Conservation (phyloP, 1,140 invertebrate species). For the fruit fly (Drosophila melanogaster) region DNA sequence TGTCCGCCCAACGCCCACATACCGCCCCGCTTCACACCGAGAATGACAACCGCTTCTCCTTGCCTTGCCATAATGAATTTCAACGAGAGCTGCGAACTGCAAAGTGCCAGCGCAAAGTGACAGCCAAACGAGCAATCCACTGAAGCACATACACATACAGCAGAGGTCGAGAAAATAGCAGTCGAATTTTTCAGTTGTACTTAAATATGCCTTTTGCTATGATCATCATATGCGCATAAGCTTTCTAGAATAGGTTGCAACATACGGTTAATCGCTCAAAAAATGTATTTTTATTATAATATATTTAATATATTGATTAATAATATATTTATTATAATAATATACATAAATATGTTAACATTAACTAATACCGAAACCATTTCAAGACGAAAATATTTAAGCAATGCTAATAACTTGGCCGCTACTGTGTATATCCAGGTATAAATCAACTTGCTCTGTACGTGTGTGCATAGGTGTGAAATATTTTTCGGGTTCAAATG, state of each 20-base stretch:
- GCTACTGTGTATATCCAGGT: not conserved
- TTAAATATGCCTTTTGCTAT: too few relatives aligned
- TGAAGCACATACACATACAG: slow-evolving; percentile 25
- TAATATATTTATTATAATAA: too few relatives aligned
- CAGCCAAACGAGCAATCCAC: slow-evolving; percentile 67
- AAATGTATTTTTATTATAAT: not conserved
- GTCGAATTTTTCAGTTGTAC: not conserved
- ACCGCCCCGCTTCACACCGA: not conserved
- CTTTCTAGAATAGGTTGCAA: too few relatives aligned
- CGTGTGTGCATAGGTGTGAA: slow-evolving; percentile 64
- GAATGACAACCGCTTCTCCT: slow-evolving; percentile 32
- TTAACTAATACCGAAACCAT: not conserved
- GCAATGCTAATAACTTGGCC: not conserved
- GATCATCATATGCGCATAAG: too few relatives aligned
- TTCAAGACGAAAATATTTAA: not conserved
- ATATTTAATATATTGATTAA: too few relatives aligned
- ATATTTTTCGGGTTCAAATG: slow-evolving; percentile 75
- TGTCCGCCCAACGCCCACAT: slow-evolving; percentile 42
- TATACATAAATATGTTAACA: too few relatives aligned
- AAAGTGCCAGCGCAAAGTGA: slow-evolving; percentile 65
- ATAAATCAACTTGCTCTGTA: slow-evolving; percentile 3
- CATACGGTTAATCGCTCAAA: too few relatives aligned
- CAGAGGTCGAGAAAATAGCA: not conserved
- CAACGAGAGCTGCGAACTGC: slow-evolving; percentile 59
- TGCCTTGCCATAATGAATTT: slow-evolving; percentile 70